A percentile compares a stretch with the other conserved stretches of the same genome.
phyloP scores from a whole-genome alignment of 2,797 vertebrate genomes.

The Babyrousa celebensis region DNA sequence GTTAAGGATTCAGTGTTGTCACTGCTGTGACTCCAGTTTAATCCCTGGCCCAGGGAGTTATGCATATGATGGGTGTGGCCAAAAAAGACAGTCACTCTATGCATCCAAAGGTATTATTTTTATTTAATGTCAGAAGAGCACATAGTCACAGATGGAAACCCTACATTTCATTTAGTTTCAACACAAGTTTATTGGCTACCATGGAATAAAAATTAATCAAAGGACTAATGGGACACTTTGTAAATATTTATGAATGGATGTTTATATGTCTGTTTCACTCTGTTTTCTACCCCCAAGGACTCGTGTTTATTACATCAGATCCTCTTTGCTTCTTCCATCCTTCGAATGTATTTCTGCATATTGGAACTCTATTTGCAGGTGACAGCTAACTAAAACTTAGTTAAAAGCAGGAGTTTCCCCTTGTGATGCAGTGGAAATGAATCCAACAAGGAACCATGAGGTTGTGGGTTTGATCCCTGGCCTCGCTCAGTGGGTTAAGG shows the following conservation, averaged over 20 bases:
- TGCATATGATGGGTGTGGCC: no score
- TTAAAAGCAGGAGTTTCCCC: no score
- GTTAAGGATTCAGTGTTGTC: no score
- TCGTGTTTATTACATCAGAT: neutral
- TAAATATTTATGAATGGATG: neutral
- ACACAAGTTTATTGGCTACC: neutral
- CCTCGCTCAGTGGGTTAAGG: no score
- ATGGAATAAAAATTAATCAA: neutral
- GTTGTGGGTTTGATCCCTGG: no score
- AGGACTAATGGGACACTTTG: neutral
- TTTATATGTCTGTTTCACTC: neutral
- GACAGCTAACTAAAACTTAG: conserved; percentile 28
- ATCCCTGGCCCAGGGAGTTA: no score
- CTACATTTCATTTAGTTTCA: conserved; percentile 22
- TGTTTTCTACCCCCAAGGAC: neutral
- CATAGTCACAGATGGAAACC: neutral
- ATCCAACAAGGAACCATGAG: no score
- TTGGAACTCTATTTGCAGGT: conserved; percentile 6
- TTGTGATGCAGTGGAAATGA: no score
- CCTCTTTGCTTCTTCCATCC: neutral
- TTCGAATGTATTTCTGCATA: neutral
- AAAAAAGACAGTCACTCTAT: neutral
- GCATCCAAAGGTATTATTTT: neutral
- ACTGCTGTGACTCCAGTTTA: no score
- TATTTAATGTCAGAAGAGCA: neutral